Evolutionary conservation across 2,888 invertebrate genomes (phyloP), one percentile per base, ranked within the genome.

Genomic region (Nasonovia ribisnigri): DNA sequence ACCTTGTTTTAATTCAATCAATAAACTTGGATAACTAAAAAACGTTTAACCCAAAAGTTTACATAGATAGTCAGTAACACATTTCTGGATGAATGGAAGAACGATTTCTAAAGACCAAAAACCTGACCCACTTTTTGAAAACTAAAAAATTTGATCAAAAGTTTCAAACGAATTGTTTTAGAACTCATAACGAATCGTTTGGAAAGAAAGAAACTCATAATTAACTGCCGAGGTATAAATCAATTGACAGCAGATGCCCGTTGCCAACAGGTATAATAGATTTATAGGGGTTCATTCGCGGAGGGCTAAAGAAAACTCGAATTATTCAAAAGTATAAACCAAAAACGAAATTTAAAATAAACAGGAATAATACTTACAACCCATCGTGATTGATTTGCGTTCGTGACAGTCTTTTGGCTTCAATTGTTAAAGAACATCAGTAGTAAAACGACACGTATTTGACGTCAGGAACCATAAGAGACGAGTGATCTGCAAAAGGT

Each of bases 391-490:
- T 84, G 26, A 91, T 84, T 84, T 29, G 88, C 57, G 46, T 87
- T 67, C 10, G 20, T 36, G 11, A 92, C 91, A 88, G 84, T 91
- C 94, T 88, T 54, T 42, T 5, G 43, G 87, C 60, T 67, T 94
- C 24, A 92, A 94, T 84, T 77, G 36, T 36, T 77, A 48, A 89
- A 60, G 89, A 86, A 86, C 93, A 93, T 93, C 60, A 93, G 90
- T 36, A 46, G 84, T 48, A 90, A 86, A 90, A 84, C 84, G n/a
- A 84, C 57, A 90, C 84, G 93, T 93, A 90, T 84, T 90, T 86
- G 20, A 36, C 84, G 84, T 60, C 60, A 86, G 84, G 60, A 90
- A 93, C 84, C 93, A 90, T 93, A 93, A 60, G 90, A 90, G 29
- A 48, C 29, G 60, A 93, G 26, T 90, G 84, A 86, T 60, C 26